Evolutionary conservation across 2,113 vertebrate genomes (phyloP).

Genomic region (Proteles cristata): DNA sequence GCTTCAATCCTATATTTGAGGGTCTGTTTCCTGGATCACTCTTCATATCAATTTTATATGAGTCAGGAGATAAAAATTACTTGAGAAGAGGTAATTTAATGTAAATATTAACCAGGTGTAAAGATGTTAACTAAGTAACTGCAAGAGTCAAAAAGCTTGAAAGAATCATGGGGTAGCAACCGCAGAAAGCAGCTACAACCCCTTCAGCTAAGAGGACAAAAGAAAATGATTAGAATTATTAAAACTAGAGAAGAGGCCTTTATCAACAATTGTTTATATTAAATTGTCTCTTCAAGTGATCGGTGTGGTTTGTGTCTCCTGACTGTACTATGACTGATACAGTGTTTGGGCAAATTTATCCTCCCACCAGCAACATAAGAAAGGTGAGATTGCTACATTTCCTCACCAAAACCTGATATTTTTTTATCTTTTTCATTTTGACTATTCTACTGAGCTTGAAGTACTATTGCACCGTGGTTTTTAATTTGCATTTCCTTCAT

Average conservation of each 20-base stretch:
- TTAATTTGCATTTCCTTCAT: slow-evolving; percentile 16
- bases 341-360: not conserved
- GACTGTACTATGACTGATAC: not conserved
- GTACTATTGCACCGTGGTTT: not conserved
- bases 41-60: not conserved
- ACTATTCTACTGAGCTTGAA: not conserved
- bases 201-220: not conserved
- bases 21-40: not conserved
- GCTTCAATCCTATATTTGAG: not conserved
- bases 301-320: not conserved
- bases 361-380: not conserved
- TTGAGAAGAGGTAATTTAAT: not conserved
- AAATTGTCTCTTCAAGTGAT: not conserved
- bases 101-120: not conserved
- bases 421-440: slow-evolving; percentile 35
- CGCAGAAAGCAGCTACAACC: not conserved
- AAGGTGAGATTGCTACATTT: not conserved
- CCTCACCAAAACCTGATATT: slow-evolving; percentile 34
- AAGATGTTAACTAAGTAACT: not conserved
- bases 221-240: not conserved
- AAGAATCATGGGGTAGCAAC: not conserved
- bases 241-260: not conserved
- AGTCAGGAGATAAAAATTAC: not conserved
- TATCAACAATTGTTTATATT: not conserved
- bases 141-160: not conserved